A percentile compares a stretch with the other conserved stretches of the same genome.
phyloP scores from a whole-genome alignment of 2,888 invertebrate genomes.

The Trypoxylon attenuatum region DNA sequence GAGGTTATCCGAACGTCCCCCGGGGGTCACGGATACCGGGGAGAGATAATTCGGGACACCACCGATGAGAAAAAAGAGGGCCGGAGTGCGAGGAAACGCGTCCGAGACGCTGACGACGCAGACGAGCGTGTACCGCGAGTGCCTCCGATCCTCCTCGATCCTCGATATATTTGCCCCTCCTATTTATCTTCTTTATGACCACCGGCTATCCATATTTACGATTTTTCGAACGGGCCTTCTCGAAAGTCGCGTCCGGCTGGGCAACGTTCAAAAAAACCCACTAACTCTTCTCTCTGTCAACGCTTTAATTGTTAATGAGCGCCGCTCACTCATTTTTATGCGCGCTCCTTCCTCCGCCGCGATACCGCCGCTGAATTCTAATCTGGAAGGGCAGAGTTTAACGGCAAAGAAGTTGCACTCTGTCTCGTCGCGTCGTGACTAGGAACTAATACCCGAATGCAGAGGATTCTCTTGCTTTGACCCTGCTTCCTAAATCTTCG shows the following conservation, averaged over 20 bases:
- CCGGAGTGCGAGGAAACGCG: conserved; percentile 6
- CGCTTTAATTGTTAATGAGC: conserved; percentile 38
- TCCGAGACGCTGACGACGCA: conserved; percentile 7
- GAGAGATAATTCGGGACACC: conserved; percentile 48
- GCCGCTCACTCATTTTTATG: not conserved
- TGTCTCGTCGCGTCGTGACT: not conserved
- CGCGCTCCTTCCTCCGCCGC: not conserved
- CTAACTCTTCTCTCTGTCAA: conserved; percentile 24
- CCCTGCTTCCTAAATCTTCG: too few species aligned
- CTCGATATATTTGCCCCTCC: conserved; percentile 34
- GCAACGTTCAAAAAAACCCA: not conserved
- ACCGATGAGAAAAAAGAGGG: conserved; percentile 7
- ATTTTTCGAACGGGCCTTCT: conserved; percentile 38
- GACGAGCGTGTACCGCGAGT: conserved; percentile 28
- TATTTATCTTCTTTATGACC: conserved; percentile 53
- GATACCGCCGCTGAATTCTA: not conserved
- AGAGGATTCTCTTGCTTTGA: not conserved
- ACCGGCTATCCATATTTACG: conserved; percentile 45
- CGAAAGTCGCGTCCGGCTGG: conserved; percentile 18
- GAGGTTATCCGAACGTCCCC: conserved; percentile 61
- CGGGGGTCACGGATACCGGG: conserved; percentile 52
- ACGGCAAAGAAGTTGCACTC: not conserved
- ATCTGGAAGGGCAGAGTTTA: not conserved
- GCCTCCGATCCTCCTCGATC: conserved; percentile 29
- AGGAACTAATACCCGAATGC: not conserved